Conservation (phyloP, 2,888 invertebrate genomes). For the Bombyx huttoni region DNA sequence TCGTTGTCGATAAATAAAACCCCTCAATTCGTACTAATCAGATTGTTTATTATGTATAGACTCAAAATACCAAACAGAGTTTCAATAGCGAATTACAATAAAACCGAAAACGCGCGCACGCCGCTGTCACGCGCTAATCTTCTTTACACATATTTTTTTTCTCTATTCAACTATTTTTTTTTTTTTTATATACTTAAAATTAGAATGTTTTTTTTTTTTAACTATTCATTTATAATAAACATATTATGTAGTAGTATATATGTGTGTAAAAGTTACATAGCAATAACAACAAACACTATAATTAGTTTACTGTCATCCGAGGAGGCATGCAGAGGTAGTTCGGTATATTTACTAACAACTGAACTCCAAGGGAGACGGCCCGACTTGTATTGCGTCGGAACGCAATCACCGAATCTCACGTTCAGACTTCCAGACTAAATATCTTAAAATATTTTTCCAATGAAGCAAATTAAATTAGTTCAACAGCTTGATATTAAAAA, state of each 20-base stretch:
- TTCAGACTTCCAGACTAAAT: no score
- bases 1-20: slow-evolving; percentile 22
- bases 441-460: no score
- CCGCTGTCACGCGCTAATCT: slow-evolving; percentile 11
- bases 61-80: slow-evolving; percentile 44
- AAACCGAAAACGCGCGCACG: slow-evolving; percentile 44
- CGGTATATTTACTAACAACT: slow-evolving; percentile 26
- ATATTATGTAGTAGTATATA: slow-evolving; percentile 44
- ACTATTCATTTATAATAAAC: slow-evolving; percentile 24
- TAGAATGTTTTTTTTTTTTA: slow-evolving; percentile 2
- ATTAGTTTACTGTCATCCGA: slow-evolving; percentile 37
- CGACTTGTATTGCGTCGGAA: not conserved
- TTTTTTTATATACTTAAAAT: not conserved
- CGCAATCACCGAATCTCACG: not conserved
- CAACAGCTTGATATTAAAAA: no score
- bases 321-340: slow-evolving; percentile 68
- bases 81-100: slow-evolving; percentile 39
- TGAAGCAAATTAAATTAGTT: no score
- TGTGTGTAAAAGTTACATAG: slow-evolving; percentile 28
- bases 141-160: not conserved
- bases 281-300: slow-evolving; percentile 52
- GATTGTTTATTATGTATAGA: slow-evolving; percentile 57
- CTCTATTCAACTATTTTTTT: not conserved
- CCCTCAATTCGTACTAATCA: slow-evolving; percentile 37
- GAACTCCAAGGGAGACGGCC: not conserved